These are phyloP conservation scores for Tortrix viridana DNA, from an alignment of 2,888 invertebrate species.

Conservation along the genomic window DNA sequence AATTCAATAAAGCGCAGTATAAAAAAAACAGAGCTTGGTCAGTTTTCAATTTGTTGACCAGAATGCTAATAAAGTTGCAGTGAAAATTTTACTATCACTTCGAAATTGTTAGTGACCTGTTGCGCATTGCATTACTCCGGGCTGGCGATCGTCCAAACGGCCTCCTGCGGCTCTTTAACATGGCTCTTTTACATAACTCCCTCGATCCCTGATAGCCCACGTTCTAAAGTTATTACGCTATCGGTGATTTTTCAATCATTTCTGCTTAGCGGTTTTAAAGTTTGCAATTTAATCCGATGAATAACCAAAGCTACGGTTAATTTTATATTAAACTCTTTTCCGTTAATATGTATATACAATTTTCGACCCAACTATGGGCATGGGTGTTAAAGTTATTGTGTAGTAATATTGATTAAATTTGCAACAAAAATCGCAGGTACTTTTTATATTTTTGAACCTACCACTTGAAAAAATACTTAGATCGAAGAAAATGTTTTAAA, in stretches of 20 bases:
- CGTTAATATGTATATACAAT: too few species aligned
- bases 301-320: not conserved
- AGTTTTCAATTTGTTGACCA: not conserved
- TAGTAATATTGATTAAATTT: too few species aligned
- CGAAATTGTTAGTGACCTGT: slow-evolving; percentile 52
- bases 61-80: not conserved
- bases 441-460: too few species aligned
- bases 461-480: too few species aligned
- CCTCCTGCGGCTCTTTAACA: slow-evolving; percentile 49
- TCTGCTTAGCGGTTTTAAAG: slow-evolving; percentile 38
- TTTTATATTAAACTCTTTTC: too few species aligned
- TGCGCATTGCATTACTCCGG: slow-evolving; percentile 45
- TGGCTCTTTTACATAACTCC: slow-evolving; percentile 58
- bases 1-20: not conserved
- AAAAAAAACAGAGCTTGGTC: not conserved
- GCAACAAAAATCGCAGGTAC: too few species aligned
- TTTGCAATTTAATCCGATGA: not conserved
- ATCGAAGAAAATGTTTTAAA: too few species aligned
- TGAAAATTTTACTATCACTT: slow-evolving; percentile 23
- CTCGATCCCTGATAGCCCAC: slow-evolving; percentile 53
- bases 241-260: slow-evolving; percentile 50
- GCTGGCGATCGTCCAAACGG: slow-evolving; percentile 55
- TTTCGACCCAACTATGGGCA: too few species aligned
- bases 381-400: too few species aligned
- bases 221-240: slow-evolving; percentile 52